phyloP scores from a whole-genome alignment of 2,888 invertebrate genomes.

The Mythimna impura region DNA sequence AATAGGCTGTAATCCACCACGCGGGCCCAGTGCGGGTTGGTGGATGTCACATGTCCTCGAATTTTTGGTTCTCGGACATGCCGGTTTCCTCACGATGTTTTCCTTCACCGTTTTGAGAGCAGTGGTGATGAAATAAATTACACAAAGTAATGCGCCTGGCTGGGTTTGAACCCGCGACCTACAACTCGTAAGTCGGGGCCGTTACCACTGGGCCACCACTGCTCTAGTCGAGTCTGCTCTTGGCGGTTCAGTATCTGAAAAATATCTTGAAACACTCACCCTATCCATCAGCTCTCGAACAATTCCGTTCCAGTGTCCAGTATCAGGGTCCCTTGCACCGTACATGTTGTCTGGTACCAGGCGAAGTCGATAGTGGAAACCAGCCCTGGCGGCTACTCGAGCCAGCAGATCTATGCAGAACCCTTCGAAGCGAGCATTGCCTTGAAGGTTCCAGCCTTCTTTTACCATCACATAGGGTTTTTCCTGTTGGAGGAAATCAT shows the following conservation, averaged over 20 bases:
- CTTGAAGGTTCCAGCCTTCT: constrained; percentile 95
- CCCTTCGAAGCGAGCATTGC: constrained; percentile 96
- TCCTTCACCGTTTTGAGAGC: too few relatives aligned
- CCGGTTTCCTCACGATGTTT: too few relatives aligned
- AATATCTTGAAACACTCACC: constrained; percentile 83
- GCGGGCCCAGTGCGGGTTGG: too few relatives aligned
- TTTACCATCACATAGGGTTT: constrained; percentile 98
- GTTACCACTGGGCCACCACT: too few relatives aligned
- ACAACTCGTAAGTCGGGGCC: too few relatives aligned
- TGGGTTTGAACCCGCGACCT: too few relatives aligned
- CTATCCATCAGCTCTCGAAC: constrained; percentile 96
- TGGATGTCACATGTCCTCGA: too few relatives aligned
- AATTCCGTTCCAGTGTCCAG: constrained; percentile 97
- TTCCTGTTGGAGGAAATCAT: constrained; percentile 90
- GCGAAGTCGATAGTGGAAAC: constrained; percentile 96
- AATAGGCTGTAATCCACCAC: too few relatives aligned
- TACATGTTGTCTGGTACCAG: constrained; percentile 96
- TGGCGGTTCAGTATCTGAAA: neutral
- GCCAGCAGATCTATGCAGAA: constrained; percentile 97
- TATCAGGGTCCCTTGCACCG: constrained; percentile 96
- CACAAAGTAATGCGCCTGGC: too few relatives aligned
- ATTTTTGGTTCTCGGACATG: too few relatives aligned
- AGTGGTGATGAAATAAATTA: too few relatives aligned
- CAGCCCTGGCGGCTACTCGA: constrained; percentile 95
- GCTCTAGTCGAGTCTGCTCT: too few relatives aligned